Percentiles rank a stretch among this genome's conserved stretches.
Conservation (phyloP, 2,113 vertebrate species). For the Indicator indicator region DNA sequence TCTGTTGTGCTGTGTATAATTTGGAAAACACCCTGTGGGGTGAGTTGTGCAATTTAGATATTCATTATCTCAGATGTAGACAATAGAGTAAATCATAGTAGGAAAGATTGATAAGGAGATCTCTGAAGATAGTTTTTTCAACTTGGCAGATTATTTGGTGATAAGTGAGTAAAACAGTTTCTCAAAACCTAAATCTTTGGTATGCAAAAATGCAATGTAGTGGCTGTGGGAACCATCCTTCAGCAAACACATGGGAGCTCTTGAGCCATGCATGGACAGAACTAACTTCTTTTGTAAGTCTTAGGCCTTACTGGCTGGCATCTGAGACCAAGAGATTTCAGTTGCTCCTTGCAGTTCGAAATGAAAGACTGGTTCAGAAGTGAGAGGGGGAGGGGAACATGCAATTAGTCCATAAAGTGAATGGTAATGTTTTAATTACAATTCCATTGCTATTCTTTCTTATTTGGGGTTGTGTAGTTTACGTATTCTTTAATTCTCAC, state of each 20-base stretch:
- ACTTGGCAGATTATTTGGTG: background rate
- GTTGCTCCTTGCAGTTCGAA: background rate
- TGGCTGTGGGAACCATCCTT: background rate
- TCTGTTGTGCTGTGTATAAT: slow-evolving; percentile 38
- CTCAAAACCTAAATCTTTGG: background rate
- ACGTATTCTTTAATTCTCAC: slow-evolving; percentile 26
- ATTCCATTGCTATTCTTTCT: slow-evolving; percentile 38
- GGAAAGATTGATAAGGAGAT: slow-evolving; percentile 50
- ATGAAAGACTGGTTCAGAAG: background rate
- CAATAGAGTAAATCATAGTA: slow-evolving; percentile 9
- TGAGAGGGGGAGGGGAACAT: background rate
- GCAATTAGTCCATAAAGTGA: background rate
- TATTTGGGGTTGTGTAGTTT: background rate
- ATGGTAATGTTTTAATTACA: slow-evolving; percentile 43
- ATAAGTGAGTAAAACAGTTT: slow-evolving; percentile 2
- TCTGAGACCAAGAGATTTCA: background rate
- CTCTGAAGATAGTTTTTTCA: slow-evolving; percentile 32
- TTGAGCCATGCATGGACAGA: fast-evolving
- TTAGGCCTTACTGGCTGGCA: background rate
- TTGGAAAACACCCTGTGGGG: slow-evolving; percentile 61
- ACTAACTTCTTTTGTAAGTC: background rate
- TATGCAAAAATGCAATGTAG: background rate
- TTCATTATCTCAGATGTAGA: slow-evolving; percentile 42
- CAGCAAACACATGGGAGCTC: background rate
- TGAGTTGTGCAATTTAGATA: slow-evolving; percentile 57